Evolutionary conservation across 2,888 invertebrate species (phyloP), one percentile per base, ranked within the genome.

Genomic region (Aspidiotus destructor): DNA sequence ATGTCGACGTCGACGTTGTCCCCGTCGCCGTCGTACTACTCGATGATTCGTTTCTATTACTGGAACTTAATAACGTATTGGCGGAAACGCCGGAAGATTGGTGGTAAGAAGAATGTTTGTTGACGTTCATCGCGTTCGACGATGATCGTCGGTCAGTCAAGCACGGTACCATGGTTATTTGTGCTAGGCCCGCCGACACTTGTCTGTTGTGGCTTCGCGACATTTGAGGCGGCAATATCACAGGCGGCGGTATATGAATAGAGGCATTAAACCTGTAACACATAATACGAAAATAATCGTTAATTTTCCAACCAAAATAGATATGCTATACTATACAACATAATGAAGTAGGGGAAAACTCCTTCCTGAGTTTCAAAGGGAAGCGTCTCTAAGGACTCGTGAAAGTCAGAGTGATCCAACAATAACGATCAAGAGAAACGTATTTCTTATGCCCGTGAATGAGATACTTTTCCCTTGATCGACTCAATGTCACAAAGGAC

Each of bases 161-260:
- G 68, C 73, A 73, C 17, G 73, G 74, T 44, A 73, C 73, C 74
- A 73, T 73, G 69, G 74, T 73, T 60, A 73, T 72, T 61, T 67
- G 67, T 9, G 71, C 69, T 40, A 72, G 69, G 17, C 71, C 64
- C n/a, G 54, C 54, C 40, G 64, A 64, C 15, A 55, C 54, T 53
- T 64, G 17, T 53, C 54, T 16, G 11, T 64, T 17, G 58, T 17
- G 17, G 40, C 58, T 8, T 10, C 28, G 8, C 28, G 16, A 10
- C 11, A 28, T 13, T 40, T 9, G 13, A 17, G 58, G 8, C 40
- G 58, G 17, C 40, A 40, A 40, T 40, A 58, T 28, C 40, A 58
- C 40, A 17, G 40, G 7, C 17, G 58, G 28, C 17, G 58, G 58
- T 58, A 58, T 28, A 40, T 58, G 17, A 13, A 40, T 28, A 58